phyloP scores from a whole-genome alignment of 2,113 vertebrate genomes.

The Psettodes erumei region DNA sequence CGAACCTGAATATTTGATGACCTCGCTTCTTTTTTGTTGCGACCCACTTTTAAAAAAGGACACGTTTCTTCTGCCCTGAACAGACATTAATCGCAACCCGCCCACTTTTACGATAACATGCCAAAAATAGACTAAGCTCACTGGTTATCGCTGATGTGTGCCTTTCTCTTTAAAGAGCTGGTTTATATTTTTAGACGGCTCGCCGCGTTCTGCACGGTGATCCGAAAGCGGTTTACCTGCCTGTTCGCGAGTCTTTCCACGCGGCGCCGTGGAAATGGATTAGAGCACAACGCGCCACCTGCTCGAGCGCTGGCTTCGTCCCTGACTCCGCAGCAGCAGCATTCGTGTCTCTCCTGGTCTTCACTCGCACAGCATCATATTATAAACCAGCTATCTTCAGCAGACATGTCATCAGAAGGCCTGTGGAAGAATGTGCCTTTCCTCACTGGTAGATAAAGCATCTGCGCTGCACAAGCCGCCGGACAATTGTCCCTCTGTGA shows the following conservation, averaged over 20 bases:
- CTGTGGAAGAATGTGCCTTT: conserved; percentile 33
- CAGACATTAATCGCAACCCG: conserved; percentile 53
- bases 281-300: conserved; percentile 14
- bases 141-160: conserved; percentile 36
- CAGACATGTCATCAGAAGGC: conserved; percentile 13
- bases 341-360: conserved; percentile 15
- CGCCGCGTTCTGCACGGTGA: conserved; percentile 19
- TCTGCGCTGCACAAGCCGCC: conserved; percentile 39
- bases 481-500: conserved; percentile 51
- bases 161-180: conserved; percentile 26
- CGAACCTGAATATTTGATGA: conserved; percentile 65
- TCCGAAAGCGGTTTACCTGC: conserved; percentile 39
- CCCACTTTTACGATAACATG: conserved; percentile 40
- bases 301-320: conserved; percentile 9
- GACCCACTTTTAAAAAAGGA: conserved; percentile 60
- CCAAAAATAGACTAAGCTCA: conserved; percentile 54
- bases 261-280: conserved; percentile 37
- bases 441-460: conserved; percentile 39
- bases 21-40: conserved; percentile 47
- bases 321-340: no score
- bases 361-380: neutral
- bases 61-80: conserved; percentile 53
- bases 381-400: neutral
- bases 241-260: conserved; percentile 30
- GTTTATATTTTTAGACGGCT: conserved; percentile 36